Percentiles rank a stretch among this genome's conserved stretches.
These are phyloP conservation scores for Myripristis jacobus DNA, from an alignment of 2,797 vertebrate species.

Conservation along the genomic window DNA sequence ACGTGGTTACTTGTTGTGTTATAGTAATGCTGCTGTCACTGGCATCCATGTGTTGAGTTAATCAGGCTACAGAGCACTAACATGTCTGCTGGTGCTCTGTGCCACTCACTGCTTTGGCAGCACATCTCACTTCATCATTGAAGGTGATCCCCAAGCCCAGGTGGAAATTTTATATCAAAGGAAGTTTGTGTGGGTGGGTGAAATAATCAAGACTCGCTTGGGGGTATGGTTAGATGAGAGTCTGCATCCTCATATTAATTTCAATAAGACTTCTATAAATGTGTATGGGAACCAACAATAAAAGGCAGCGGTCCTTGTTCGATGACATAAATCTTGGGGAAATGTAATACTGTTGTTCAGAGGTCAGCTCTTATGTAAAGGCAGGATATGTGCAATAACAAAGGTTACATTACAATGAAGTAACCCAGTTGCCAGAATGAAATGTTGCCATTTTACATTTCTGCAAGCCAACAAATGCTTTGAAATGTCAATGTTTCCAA, in stretches of 20 bases:
- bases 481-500: too few species aligned
- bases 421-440: too few species aligned
- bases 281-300: constrained; percentile 1
- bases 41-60: not conserved
- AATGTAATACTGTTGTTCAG: constrained; percentile 6
- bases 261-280: constrained; percentile 24
- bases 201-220: constrained; percentile 19
- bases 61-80: constrained; percentile 1
- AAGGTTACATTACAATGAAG: not conserved
- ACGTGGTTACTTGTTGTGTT: not conserved
- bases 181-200: constrained; percentile 12
- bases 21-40: not conserved
- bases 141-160: not conserved
- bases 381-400: not conserved
- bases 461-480: too few species aligned
- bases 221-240: constrained; percentile 17
- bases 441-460: too few species aligned
- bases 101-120: not conserved
- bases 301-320: not conserved
- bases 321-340: not conserved
- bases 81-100: not conserved
- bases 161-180: constrained; percentile 9
- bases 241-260: constrained; percentile 21
- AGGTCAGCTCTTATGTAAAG: not conserved
- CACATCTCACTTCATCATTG: constrained; percentile 17